These are phyloP conservation scores for Spinus pinus DNA, from an alignment of 2,797 vertebrate species.

Conservation along the genomic window DNA sequence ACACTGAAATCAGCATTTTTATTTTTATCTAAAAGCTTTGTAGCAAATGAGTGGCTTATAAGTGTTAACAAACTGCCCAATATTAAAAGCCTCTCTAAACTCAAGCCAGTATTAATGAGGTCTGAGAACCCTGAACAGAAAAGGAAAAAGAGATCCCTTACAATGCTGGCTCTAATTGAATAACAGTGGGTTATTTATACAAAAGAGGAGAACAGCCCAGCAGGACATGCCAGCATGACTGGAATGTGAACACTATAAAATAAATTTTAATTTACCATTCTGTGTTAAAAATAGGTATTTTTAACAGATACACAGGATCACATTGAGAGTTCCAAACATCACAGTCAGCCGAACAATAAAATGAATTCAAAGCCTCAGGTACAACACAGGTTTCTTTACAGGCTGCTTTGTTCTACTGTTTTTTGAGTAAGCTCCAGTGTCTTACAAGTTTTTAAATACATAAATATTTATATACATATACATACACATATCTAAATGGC, in stretches of 20 bases:
- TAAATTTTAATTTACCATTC: neutral
- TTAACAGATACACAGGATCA: neutral
- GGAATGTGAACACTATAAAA: neutral
- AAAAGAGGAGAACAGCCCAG: constrained; percentile 26
- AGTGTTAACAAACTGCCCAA: neutral
- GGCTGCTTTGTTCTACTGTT: neutral
- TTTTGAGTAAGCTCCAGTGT: neutral
- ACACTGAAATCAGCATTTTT: constrained; percentile 2
- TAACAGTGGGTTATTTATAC: neutral
- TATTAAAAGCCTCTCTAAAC: constrained; percentile 17
- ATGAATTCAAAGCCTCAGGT: neutral
- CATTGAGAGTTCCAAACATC: neutral
- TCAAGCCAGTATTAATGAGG: constrained; percentile 14
- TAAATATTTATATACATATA: neutral
- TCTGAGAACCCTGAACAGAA: constrained; percentile 21
- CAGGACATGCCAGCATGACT: neutral
- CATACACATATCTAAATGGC: neutral
- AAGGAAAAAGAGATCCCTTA: constrained; percentile 10
- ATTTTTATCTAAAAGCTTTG: constrained; percentile 20
- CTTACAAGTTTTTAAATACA: neutral
- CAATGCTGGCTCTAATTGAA: neutral
- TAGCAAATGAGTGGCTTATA: neutral
- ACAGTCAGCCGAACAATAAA: neutral
- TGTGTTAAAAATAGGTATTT: neutral
- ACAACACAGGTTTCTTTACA: neutral